Base-by-base conservation (phyloP, 1,140 invertebrate genomes). In the Trichogramma pretiosum region DNA sequence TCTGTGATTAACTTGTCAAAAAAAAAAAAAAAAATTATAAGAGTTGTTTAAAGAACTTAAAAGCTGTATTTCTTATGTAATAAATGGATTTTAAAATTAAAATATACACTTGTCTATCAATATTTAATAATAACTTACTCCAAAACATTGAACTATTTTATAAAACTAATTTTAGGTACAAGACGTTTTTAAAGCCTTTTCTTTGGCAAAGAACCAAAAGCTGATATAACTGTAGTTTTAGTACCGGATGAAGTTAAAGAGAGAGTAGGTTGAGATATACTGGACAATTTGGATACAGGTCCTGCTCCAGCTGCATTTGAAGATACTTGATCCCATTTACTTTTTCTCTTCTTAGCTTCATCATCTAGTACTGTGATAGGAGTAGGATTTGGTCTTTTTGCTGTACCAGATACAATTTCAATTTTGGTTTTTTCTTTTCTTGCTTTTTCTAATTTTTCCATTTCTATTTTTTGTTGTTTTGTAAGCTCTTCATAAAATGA, bases 401-500 rank as follows among this genome's bases (percentile, higher is more conserved):
- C 82, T 2, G 88, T 83, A 9, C 89, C 90, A 3, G 85, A 83
- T 0, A 90, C 82, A 64, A 93, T 87, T 63, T 94, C 90, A 40
- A 91, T 87, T 72, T 94, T 94, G 11, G 87, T 81, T 64, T 84
- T 83, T 33, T 93, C 89, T 67, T 91, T 93, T 48, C 83, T 79
- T 58, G 93, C 89, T 59, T 93, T 93, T 57, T 94, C 90, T 38
- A 89, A 69, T 61, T 84, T 85, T 28, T 95, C 89, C 89, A 95
- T 95, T 71, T 95, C 91, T 8, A 79, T 68, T 70, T 91, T 94
- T 61, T 96, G 93, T 5, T 84, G 80, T 61, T 84, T 84, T 0
- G 89, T 86, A 33, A 97, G 70, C 61, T 93, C 88, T 68, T 97
- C 93, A 71, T 92, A 96, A 64, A 82, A 95, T 0, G 92, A 95